These are phyloP conservation scores for Lasiurus borealis DNA, from an alignment of 2,113 vertebrate genomes.

Conservation along the genomic window DNA sequence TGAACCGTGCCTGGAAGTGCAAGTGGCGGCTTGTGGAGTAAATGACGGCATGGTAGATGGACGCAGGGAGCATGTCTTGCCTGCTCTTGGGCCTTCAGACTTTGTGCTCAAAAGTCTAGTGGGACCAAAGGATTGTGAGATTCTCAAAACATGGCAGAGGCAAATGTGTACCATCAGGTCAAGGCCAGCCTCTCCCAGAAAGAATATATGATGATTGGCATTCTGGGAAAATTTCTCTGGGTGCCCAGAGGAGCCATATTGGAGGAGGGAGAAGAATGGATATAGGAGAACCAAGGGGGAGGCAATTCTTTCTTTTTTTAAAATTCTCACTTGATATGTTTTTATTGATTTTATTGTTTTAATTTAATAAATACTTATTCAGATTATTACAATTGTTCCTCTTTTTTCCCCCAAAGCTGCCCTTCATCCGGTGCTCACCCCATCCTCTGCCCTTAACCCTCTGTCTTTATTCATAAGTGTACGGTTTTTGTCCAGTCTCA, in stretches of 20 bases:
- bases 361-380: no score
- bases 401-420: no score
- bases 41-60: rapidly evolving
- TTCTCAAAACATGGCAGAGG: neutral
- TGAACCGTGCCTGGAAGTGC: rapidly evolving
- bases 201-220: neutral
- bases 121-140: neutral
- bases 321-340: no score
- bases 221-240: neutral
- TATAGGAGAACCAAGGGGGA: neutral
- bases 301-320: neutral
- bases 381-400: no score
- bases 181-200: neutral
- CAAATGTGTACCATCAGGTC: neutral
- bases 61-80: neutral
- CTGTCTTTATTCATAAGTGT: no score
- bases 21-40: neutral
- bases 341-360: no score
- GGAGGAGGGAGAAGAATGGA: neutral
- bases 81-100: neutral
- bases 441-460: no score
- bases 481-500: no score
- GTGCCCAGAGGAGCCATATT: neutral
- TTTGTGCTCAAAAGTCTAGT: neutral
- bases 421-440: no score